A percentile compares a stretch with the other conserved stretches of the same genome.
phyloP scores from a whole-genome alignment of 2,888 invertebrate species.

The Fissipunctia ypsillon region DNA sequence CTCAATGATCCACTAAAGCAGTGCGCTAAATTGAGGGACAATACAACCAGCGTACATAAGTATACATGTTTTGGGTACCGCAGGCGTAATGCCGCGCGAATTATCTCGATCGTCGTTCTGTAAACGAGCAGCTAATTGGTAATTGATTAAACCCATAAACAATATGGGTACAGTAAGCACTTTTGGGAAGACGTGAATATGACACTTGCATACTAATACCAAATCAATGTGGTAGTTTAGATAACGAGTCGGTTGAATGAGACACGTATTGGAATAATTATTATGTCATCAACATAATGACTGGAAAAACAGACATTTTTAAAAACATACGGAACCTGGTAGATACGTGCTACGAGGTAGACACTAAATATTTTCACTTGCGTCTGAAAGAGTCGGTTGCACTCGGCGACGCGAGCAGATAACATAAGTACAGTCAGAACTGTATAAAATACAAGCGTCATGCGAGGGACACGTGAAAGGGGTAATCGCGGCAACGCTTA shows the following conservation, averaged over 20 bases:
- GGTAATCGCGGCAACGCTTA: constrained; percentile 83
- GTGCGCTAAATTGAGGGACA: constrained; percentile 67
- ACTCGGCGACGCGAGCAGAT: constrained; percentile 71
- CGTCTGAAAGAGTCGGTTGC: constrained; percentile 75
- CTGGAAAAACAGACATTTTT: background rate
- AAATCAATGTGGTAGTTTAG: background rate
- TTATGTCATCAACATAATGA: background rate
- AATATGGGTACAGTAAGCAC: constrained; percentile 16
- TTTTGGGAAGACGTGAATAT: constrained; percentile 24
- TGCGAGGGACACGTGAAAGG: constrained; percentile 72
- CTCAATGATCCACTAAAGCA: constrained; percentile 68
- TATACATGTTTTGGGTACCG: constrained; percentile 62
- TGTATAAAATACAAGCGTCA: constrained; percentile 83
- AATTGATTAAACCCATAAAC: constrained; percentile 46
- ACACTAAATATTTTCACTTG: constrained; percentile 37
- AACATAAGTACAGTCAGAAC: constrained; percentile 69
- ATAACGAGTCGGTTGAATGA: background rate
- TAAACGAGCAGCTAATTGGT: constrained; percentile 46
- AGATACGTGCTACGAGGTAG: background rate
- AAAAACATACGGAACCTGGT: constrained; percentile 53
- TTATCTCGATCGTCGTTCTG: constrained; percentile 34
- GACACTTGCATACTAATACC: background rate
- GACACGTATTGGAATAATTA: background rate
- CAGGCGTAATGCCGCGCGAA: constrained; percentile 29
- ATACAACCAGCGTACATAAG: constrained; percentile 52